Base-by-base conservation (phyloP, 2,888 invertebrate genomes). In the Orthonevra nobilis region DNA sequence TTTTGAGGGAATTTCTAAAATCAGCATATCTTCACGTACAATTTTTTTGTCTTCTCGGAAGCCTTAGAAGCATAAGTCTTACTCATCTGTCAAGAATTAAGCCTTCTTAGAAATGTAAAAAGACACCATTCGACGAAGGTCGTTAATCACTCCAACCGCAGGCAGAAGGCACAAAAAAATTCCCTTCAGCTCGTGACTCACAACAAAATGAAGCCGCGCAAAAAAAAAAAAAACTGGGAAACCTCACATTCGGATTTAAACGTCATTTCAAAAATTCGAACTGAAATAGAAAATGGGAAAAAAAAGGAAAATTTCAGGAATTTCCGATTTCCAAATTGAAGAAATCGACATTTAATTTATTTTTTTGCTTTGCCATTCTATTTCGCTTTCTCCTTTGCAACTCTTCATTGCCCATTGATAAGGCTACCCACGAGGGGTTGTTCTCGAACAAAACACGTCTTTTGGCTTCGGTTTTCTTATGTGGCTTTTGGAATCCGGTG, bases 131-230 rank as follows among this genome's bases (percentile, higher is more conserved):
- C n/a, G n/a, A n/a, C n/a, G n/a, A n/a, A n/a, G n/a, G n/a, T n/a
- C n/a, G n/a, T n/a, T n/a, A n/a, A n/a, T n/a, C n/a, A n/a, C n/a
- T n/a, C n/a, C n/a, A n/a, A n/a, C n/a, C n/a, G n/a, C n/a, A n/a
- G n/a, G n/a, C n/a, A n/a, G n/a, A n/a, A n/a, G n/a, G n/a, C n/a
- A n/a, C n/a, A n/a, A n/a, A n/a, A n/a, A n/a, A n/a, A n/a, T n/a
- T n/a, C n/a, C n/a, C n/a, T n/a, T n/a, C n/a, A n/a, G 15, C 7
- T 23, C 46, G 48, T 68, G 68, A 68, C 68, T 68, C 68, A 68
- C 46, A 38, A n/a, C 56, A 36, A 5, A 40, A 10, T 0, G 7
- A 48, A 3, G 23, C 23, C 3, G 3, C 3, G 23, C 5, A 5
- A 20, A 26, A 14, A 12, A 36, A 28, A 30, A 10, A 20, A 28